A percentile compares a stretch with the other conserved stretches of the same genome.
These are phyloP conservation scores for Perizoma affinitatum DNA, from an alignment of 2,888 invertebrate species.

Conservation along the genomic window DNA sequence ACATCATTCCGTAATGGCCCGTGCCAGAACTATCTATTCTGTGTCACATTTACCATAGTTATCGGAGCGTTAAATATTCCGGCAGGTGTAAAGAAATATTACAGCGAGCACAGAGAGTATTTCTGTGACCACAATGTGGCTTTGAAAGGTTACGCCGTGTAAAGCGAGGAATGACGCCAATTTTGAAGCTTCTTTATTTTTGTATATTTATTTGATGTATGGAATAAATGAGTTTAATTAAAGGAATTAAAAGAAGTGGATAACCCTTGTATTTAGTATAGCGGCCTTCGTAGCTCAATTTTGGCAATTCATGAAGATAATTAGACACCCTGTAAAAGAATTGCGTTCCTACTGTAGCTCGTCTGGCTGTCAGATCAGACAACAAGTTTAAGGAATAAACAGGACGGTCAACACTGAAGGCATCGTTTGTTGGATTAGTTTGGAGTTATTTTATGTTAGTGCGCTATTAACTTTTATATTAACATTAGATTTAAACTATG, in stretches of 20 bases:
- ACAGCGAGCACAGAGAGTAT: slow-evolving; percentile 30
- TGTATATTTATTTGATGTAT: slow-evolving; percentile 4
- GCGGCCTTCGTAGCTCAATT: too few relatives aligned
- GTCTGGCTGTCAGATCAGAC: too few relatives aligned
- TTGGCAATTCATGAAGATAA: too few relatives aligned
- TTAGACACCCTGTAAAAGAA: too few relatives aligned
- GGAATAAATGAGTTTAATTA: background rate
- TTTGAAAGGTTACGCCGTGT: slow-evolving; percentile 25
- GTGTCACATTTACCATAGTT: slow-evolving; percentile 51
- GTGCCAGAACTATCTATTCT: slow-evolving; percentile 41
- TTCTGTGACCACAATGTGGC: slow-evolving; percentile 43
- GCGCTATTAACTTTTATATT: too few relatives aligned
- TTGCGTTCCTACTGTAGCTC: too few relatives aligned
- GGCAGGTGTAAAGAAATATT: slow-evolving; percentile 50
- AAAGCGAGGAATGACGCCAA: slow-evolving; percentile 21
- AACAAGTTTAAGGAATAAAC: too few relatives aligned
- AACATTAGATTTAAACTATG: too few relatives aligned
- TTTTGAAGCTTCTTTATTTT: slow-evolving; percentile 20
- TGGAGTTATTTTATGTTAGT: too few relatives aligned
- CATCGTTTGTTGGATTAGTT: too few relatives aligned
- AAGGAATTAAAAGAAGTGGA: background rate
- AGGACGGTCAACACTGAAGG: too few relatives aligned
- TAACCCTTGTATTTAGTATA: too few relatives aligned
- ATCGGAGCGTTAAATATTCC: slow-evolving; percentile 59
- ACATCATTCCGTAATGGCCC: slow-evolving; percentile 30